Base-by-base conservation (phyloP, 2,797 vertebrate species). In the Simalia tracyae region DNA sequence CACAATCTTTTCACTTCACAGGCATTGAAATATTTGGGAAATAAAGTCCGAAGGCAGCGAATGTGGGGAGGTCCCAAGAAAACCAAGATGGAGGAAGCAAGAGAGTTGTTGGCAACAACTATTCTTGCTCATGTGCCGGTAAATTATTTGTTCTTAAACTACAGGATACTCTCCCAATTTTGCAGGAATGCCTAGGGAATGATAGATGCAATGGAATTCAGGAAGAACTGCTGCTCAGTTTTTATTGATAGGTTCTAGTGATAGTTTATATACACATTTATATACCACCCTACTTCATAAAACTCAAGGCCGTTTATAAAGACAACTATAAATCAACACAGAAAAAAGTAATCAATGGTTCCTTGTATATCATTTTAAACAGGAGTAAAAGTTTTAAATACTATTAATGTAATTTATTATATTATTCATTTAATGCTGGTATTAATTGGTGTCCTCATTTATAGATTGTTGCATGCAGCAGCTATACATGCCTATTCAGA, bases 51-150 rank as follows among this genome's bases (percentile, higher is more conserved):
- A 91, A 97, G 99, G 63, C 99, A 99, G 95, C 98, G 99, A 63
- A 99, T 99, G 98, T 99, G 99, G 99, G 99, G 99, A 84, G 99
- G 99, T 81, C 99, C 98, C 19, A 99, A 99, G 97, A 99, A 99
- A 96, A 99, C 99, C 60, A 99, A 99, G 96, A 99, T 99, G 98
- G 99, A 99, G 97, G 99, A 99, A 96, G 99, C 99, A 89, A 97
- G 99, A 96, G 99, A 99, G 96, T 98, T 99, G 36, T 94, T 99
- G 89, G 99, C 99, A 0, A 99, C 99, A 1, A 99, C 99, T 46
- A 98, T 99, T 94, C 98, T 99, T 93, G 98, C 99, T 50, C 99
- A 99, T 0, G 99, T 99, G 9, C 98, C 98, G 0, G 99, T 99
- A 97, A 50, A 99, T 98, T 36, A 5, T 4, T 85, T 17, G 14